Base-by-base conservation (phyloP, 2,888 invertebrate genomes). In the Watsonalla binaria region DNA sequence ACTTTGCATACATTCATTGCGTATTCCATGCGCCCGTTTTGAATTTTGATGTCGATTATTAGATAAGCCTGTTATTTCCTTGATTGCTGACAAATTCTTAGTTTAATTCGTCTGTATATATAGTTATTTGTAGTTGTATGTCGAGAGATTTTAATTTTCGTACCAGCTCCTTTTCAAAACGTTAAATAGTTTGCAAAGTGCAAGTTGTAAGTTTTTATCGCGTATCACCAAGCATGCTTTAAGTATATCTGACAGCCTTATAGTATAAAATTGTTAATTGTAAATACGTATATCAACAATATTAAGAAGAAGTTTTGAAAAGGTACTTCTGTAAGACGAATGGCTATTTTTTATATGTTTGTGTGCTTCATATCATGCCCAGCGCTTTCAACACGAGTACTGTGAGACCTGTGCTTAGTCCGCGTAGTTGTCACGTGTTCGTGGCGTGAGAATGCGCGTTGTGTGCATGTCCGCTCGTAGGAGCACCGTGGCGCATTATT, bases 401-500 rank as follows among this genome's bases (percentile, higher is more conserved):
- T 56, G 58, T 42, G 5, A 11, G 11, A 11, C 11, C 11, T 11
- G 42, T 66, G 66, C 70, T 68, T 72, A 60, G 54, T 61, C 63
- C 61, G 58, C 65, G 58, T 61, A 65, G 54, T 60, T 68, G 55
- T 62, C 64, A 66, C 63, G 70, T 74, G 64, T 68, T 66, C 56
- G 72, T 71, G 66, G 57, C 67, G 63, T 68, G 67, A 65, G 75
- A 72, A 72, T 74, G 75, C 74, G 66, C 42, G 11, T 67, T 66
- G 64, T 67, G 63, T 69, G 84, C 84, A 84, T 84, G 83, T 68
- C 65, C 68, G 79, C 79, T 78, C 80, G 62, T 77, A 81, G 80
- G 82, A 77, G 86, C 87, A 82, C 82, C 70, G 79, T 83, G 82
- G 86, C 88, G 85, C 88, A 87, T 83, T 78, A 82, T 86, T 78